phyloP scores from a whole-genome alignment of 2,113 vertebrate genomes.

The Larimichthys crocea region DNA sequence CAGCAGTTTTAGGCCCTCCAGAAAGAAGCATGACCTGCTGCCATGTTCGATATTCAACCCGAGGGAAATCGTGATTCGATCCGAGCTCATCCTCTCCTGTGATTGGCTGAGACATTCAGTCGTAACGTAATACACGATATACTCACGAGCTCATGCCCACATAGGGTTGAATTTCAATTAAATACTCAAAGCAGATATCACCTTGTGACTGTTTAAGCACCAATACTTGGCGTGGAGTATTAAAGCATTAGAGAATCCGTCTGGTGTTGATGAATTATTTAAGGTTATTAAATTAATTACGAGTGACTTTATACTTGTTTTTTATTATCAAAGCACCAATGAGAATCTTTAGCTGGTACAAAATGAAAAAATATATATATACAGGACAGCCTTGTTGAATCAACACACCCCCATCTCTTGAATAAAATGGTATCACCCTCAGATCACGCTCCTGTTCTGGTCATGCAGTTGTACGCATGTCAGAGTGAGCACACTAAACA shows the following conservation, averaged over 20 bases:
- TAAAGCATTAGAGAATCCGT: background rate
- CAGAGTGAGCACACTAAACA: background rate
- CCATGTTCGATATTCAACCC: background rate
- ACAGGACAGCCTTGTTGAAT: background rate
- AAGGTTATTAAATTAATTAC: background rate
- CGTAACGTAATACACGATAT: background rate
- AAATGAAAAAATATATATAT: background rate
- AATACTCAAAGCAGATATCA: background rate
- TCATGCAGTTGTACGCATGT: slow-evolving; percentile 11
- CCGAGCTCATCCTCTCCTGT: slow-evolving; percentile 19
- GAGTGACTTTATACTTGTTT: background rate
- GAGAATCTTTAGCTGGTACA: background rate
- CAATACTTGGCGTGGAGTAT: background rate
- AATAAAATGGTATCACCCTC: slow-evolving; percentile 47
- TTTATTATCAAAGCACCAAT: background rate
- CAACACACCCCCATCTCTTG: slow-evolving; percentile 21
- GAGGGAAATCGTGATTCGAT: slow-evolving; percentile 26
- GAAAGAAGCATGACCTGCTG: background rate
- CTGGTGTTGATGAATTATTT: background rate
- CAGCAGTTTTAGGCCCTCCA: background rate
- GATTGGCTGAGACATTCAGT: slow-evolving; percentile 38
- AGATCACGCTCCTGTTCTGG: background rate
- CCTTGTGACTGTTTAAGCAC: background rate
- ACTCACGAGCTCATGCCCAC: background rate
- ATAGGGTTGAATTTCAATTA: background rate